Percentiles rank a stretch among this genome's conserved stretches.
Conservation (phyloP, 2,797 vertebrate species). For the Cryptoblepharus egeriae region DNA sequence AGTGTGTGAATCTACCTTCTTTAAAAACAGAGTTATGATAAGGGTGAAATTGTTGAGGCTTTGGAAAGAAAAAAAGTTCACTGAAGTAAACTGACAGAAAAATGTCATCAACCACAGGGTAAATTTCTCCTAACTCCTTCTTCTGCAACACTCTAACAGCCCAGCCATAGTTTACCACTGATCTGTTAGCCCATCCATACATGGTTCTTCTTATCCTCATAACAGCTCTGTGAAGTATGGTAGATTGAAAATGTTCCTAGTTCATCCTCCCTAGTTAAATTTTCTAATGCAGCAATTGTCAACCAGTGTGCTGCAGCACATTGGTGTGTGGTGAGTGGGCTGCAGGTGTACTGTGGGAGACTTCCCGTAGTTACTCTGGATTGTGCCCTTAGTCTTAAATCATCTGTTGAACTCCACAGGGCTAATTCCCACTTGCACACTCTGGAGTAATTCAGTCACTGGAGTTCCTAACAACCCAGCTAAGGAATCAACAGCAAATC, state of each 20-base stretch:
- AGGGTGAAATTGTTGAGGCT: too few species aligned
- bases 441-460: not conserved
- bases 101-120: not conserved
- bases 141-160: not conserved
- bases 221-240: too few species aligned
- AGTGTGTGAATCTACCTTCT: slow-evolving; percentile 29
- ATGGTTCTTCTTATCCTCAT: too few species aligned
- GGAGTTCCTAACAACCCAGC: not conserved
- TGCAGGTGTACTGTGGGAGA: too few species aligned
- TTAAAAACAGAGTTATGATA: slow-evolving; percentile 42
- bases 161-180: too few species aligned
- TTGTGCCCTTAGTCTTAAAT: not conserved
- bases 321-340: too few species aligned
- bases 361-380: not conserved
- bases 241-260: too few species aligned
- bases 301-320: too few species aligned
- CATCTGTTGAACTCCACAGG: not conserved
- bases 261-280: too few species aligned
- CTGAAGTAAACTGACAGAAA: not conserved
- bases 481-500: not conserved
- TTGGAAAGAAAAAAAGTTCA: not conserved
- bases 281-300: too few species aligned
- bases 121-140: not conserved
- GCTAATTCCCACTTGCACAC: slow-evolving; percentile 17
- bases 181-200: too few species aligned